Base-by-base conservation (phyloP, 92 coral and sea anemone species). In the Pocillopora meandrina region DNA sequence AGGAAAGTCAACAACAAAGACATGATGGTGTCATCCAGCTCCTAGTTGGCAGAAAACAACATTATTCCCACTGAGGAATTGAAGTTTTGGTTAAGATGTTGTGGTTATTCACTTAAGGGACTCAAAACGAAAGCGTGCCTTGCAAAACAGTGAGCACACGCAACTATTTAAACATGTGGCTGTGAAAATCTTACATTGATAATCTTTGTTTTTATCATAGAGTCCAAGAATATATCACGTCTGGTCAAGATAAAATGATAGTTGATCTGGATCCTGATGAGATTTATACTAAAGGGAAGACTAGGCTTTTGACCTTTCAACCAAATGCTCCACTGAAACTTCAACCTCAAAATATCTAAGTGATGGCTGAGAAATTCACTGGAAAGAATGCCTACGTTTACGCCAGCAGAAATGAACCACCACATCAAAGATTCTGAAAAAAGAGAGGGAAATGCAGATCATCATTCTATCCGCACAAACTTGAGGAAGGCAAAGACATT, bases 71-170 rank as follows among this genome's bases (percentile, higher is more conserved):
- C 62, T 55, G 78, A 77, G 70, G 67, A 85, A 15, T 65, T 77
- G 23, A 77, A 52, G 79, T 86, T 73, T 35, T 86, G 90, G 90
- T 55, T 87, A 36, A 69, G 42, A 58, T 79, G 92, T 67, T 70
- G 89, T 35, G 88, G 88, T 10, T 87, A 88, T 65, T 68, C 74
- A 17, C 77, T 61, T 8, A 83, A 88, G 71, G 88, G 87, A 42
- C 75, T 83, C 55, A 82, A 83, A 60, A 88, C 84, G 71, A 88
- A 83, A 61, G 88, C 91, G 31, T 56, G 33, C 65, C 66, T 88
- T 20, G 80, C 82, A n/a, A 82, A 88, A 72, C 56, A 87, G 87
- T 82, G 61, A 76, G 87, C 20, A 15, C 66, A 64, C 13, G 49
- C 42, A 42, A 42, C 52, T 42, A 42, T 26, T 26, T 26, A 26